Evolutionary conservation across 2,797 vertebrate genomes (phyloP).

Genomic region (Periparus ater): DNA sequence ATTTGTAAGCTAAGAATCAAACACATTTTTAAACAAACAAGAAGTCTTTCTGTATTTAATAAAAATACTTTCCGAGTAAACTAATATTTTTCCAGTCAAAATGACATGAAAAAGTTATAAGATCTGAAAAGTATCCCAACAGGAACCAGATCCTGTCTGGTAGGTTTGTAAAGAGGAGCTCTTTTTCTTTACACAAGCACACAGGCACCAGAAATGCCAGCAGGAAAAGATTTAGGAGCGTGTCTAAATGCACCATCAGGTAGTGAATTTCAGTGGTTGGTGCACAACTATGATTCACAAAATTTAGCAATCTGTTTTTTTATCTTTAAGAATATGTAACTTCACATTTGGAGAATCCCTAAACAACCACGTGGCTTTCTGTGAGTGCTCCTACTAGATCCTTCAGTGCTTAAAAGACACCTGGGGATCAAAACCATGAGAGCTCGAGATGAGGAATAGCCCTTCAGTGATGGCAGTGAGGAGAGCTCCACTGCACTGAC

Average conservation of each 20-base stretch:
- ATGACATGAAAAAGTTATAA: background rate
- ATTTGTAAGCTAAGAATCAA: conserved; percentile 2
- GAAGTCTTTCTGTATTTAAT: background rate
- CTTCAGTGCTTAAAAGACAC: background rate
- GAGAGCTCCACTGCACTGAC: background rate
- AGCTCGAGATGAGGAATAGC: background rate
- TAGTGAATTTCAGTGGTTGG: background rate
- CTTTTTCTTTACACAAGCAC: background rate
- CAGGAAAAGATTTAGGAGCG: background rate
- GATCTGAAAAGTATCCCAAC: background rate
- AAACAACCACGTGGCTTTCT: background rate
- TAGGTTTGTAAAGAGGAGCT: background rate
- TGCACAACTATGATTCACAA: background rate
- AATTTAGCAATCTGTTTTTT: background rate
- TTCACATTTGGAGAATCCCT: background rate
- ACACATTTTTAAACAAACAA: conserved; percentile 10
- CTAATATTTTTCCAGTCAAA: background rate
- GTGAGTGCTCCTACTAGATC: background rate
- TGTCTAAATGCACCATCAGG: background rate
- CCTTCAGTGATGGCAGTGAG: background rate
- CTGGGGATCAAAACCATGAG: background rate
- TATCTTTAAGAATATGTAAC: background rate
- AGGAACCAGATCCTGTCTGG: background rate
- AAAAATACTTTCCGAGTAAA: background rate
- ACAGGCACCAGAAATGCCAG: background rate